Percentiles rank a stretch among this genome's conserved stretches.
Conservation (phyloP, 2,888 invertebrate genomes). For the Amblyjoppa proteus region DNA sequence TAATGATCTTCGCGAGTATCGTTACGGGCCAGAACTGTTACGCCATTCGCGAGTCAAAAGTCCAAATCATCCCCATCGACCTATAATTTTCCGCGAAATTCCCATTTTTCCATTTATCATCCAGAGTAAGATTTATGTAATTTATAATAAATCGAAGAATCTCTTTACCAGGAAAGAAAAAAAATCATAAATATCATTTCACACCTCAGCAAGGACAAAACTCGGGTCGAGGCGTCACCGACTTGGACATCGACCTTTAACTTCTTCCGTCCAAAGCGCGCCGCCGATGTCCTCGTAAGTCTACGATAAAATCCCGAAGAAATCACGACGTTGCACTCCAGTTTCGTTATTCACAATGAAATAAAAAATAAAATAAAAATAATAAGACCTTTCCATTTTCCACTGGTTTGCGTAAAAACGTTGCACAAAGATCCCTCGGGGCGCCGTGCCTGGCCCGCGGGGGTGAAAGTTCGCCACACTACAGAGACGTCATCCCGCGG, state of each 20-base stretch:
- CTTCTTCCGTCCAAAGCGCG: not conserved
- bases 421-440: not conserved
- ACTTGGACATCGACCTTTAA: constrained; percentile 6
- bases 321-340: constrained; percentile 9
- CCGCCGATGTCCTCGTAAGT: not conserved
- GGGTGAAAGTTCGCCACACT: constrained; percentile 4
- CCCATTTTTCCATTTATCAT: no score
- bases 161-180: no score
- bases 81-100: no score
- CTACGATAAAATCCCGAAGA: not conserved
- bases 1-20: not conserved
- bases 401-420: not conserved
- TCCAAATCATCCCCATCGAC: not conserved
- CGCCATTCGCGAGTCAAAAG: no score
- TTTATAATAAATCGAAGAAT: no score
- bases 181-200: not conserved
- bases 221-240: not conserved
- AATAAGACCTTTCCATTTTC: not conserved
- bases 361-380: not conserved
- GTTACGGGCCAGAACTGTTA: not conserved
- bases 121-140: no score
- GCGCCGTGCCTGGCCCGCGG: not conserved
- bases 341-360: not conserved
- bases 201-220: not conserved
- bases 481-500: constrained; percentile 11